Evolutionary conservation across 2,888 invertebrate species (phyloP).

Genomic region (Agelastica alni): DNA sequence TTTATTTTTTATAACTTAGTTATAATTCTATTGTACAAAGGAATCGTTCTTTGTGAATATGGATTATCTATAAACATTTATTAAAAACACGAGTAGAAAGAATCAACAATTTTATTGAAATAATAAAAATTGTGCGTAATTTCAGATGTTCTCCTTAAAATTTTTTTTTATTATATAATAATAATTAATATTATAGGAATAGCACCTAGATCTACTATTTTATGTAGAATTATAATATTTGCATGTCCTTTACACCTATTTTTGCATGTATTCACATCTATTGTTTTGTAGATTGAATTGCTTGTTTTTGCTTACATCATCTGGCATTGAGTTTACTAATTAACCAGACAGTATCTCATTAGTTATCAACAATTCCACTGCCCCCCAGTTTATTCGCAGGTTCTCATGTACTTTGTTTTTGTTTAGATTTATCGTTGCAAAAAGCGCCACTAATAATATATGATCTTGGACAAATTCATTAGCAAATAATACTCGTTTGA

Average conservation of each 20-base stretch:
- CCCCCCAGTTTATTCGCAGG: conserved; percentile 50
- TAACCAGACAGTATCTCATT: conserved; percentile 45
- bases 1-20: too few relatives aligned
- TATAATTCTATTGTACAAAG: too few relatives aligned
- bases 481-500: conserved; percentile 3
- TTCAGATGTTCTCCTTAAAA: too few relatives aligned
- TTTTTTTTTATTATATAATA: too few relatives aligned
- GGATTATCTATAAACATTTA: too few relatives aligned
- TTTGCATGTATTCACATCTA: conserved; percentile 44
- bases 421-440: conserved; percentile 15
- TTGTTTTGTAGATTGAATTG: conserved; percentile 30
- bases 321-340: conserved; percentile 53
- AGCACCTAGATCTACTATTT: too few relatives aligned
- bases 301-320: conserved; percentile 48
- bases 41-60: too few relatives aligned
- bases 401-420: conserved; percentile 31
- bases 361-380: conserved; percentile 46
- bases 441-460: conserved; percentile 5
- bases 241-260: conserved; percentile 39
- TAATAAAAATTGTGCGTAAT: too few relatives aligned
- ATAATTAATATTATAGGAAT: too few relatives aligned
- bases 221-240: too few relatives aligned
- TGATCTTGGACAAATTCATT: conserved; percentile 15
- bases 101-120: too few relatives aligned
- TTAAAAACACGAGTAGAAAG: too few relatives aligned